phyloP scores from a whole-genome alignment of 2,113 vertebrate genomes.

The Sapajus apella region DNA sequence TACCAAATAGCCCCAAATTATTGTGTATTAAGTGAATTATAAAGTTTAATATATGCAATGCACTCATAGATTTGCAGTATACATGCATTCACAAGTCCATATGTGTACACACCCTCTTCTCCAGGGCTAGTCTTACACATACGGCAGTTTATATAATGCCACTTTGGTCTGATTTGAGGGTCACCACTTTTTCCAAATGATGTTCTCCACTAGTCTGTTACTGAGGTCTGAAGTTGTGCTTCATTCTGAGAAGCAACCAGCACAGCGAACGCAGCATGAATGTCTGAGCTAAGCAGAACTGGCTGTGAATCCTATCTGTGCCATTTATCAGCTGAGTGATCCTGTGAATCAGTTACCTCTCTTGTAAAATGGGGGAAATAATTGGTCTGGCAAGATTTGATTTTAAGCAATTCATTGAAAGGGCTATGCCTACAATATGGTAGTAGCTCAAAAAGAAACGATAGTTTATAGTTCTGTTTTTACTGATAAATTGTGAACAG shows the following conservation, averaged over 20 bases:
- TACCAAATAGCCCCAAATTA: background rate
- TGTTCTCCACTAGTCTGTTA: background rate
- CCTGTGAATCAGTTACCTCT: background rate
- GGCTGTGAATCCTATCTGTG: background rate
- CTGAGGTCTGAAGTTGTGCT: background rate
- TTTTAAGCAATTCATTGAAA: slow-evolving; percentile 34
- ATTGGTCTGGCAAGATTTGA: background rate
- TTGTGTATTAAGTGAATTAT: background rate
- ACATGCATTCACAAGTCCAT: background rate
- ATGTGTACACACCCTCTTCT: background rate
- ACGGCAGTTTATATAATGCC: background rate
- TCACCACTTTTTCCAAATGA: background rate
- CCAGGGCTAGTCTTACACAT: background rate
- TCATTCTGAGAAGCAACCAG: background rate
- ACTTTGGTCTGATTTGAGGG: background rate
- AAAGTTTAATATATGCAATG: background rate
- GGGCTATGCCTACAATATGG: background rate
- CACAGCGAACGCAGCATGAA: background rate
- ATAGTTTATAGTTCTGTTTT: background rate
- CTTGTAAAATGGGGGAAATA: background rate
- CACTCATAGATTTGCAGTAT: background rate
- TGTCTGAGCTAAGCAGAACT: background rate
- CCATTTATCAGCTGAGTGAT: background rate
- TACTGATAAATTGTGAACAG: slow-evolving; percentile 33
- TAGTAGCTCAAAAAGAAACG: background rate